phyloP scores from a whole-genome alignment of 2,797 vertebrate genomes.

The Syndactyla subalaris region DNA sequence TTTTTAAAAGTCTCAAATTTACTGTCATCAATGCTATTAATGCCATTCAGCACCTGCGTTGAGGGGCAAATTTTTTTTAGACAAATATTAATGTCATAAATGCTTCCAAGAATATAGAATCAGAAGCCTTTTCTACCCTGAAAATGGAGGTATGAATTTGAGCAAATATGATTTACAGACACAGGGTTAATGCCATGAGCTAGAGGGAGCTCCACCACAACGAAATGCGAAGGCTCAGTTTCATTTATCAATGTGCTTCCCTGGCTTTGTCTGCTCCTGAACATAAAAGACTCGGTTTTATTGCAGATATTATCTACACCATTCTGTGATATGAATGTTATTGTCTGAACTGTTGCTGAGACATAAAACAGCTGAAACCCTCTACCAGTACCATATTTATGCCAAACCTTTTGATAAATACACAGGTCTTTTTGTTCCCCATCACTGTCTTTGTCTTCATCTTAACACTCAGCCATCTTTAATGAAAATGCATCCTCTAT shows the following conservation, averaged over 20 bases:
- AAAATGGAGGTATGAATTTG: slow-evolving; percentile 37
- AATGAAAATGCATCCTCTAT: slow-evolving; percentile 44
- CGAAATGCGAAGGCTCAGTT: slow-evolving; percentile 16
- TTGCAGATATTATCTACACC: slow-evolving; percentile 75
- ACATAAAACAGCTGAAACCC: slow-evolving; percentile 62
- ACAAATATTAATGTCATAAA: slow-evolving; percentile 31
- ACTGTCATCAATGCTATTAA: background rate
- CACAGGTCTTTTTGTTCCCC: slow-evolving; percentile 37
- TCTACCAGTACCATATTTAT: slow-evolving; percentile 38
- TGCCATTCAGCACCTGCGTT: background rate
- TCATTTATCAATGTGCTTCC: slow-evolving; percentile 57
- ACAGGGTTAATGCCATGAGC: slow-evolving; percentile 41
- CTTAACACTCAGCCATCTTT: slow-evolving; percentile 59
- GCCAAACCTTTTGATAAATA: slow-evolving; percentile 66
- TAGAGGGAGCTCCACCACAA: slow-evolving; percentile 72
- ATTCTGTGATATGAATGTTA: slow-evolving; percentile 70
- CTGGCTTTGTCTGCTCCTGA: slow-evolving; percentile 69
- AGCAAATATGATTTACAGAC: slow-evolving; percentile 26
- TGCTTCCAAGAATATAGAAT: background rate
- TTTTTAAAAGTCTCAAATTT: background rate
- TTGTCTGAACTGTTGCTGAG: slow-evolving; percentile 70
- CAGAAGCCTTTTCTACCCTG: background rate
- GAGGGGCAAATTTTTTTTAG: background rate
- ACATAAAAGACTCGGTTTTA: slow-evolving; percentile 69
- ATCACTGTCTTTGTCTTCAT: slow-evolving; percentile 60